phyloP scores from a whole-genome alignment of 2,797 vertebrate species.

The Enteromius radiatus region DNA sequence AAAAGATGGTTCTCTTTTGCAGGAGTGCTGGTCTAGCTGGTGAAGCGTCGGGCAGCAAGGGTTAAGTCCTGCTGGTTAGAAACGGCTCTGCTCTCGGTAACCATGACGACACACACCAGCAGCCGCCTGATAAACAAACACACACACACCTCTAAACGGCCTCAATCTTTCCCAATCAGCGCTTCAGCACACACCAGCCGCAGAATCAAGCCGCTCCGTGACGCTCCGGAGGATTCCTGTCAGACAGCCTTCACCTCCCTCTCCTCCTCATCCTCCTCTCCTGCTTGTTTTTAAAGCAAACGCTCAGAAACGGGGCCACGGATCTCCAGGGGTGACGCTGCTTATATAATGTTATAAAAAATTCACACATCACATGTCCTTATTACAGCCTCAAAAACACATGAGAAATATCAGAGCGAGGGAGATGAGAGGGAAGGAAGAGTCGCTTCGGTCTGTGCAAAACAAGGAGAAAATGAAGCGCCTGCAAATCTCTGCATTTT shows the following conservation, averaged over 20 bases:
- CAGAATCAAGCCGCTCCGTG: background rate
- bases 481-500: constrained; percentile 52
- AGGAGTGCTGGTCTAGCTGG: background rate
- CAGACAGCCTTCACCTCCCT: constrained; percentile 14
- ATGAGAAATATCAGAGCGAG: constrained; percentile 34
- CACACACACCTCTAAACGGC: background rate
- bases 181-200: background rate
- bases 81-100: background rate
- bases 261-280: constrained; percentile 55
- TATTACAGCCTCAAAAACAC: constrained; percentile 67
- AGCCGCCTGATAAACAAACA: background rate
- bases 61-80: background rate
- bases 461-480: constrained; percentile 33
- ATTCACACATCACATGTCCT: constrained; percentile 80
- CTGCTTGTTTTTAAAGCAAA: constrained; percentile 76
- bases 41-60: background rate
- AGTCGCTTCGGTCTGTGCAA: background rate
- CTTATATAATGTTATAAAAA: constrained; percentile 83
- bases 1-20: background rate
- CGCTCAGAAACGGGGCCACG: constrained; percentile 74
- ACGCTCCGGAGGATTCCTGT: constrained; percentile 20
- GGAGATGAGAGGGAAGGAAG: constrained; percentile 14
- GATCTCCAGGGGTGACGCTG: constrained; percentile 77
- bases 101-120: constrained; percentile 12
- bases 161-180: constrained; percentile 4